Base-by-base conservation (phyloP, 2,113 vertebrate species). In the Saccopteryx leptura region DNA sequence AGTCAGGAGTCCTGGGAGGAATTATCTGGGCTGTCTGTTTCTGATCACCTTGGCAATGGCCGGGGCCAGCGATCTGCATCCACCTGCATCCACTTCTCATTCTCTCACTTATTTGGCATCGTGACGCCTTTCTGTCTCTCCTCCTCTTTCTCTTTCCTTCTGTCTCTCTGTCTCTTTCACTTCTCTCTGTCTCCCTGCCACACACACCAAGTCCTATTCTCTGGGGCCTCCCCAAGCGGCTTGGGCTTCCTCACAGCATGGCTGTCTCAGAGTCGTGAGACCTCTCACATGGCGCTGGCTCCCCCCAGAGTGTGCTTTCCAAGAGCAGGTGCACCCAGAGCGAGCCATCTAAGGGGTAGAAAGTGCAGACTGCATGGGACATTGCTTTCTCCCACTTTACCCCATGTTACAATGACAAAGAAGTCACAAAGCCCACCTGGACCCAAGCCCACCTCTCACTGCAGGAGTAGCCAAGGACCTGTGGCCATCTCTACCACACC, bases 401-500 rank as follows among this genome's bases (percentile, higher is more conserved):
- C 3, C 92, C 4, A 0, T 4, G 31, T 9, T 52, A 13, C 9
- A 9, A 21, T 4, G 56, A 50, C 18, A 4, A 4, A 14, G 56
- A 58, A 33, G 50, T 1, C 50, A 7, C 26, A 0, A 19, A 60
- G 81, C 23, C 75, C 33, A 2, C 39, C 6, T 1, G 1, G 39
- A 15, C 33, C 31, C 56, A 6, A 15, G 58, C 19, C 50, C 39
- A 19, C 24, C 7, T 13, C 52, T 13, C 23, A 0, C 2, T 12
- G 4, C n/a, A 63, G 26, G 56, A 24, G 10, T 14, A 33, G 19
- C n/a, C 2, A 15, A 12, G 56, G 3, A 11, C 17, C 52, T 0
- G 4, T 10, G 48, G 61, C 6, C 33, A 2, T 9, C 9, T 9
- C 11, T 6, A 12, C 65, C 23, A 17, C 13, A 3, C 26, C 26